Percentiles rank a stretch among this genome's conserved stretches.
Evolutionary conservation across 2,113 vertebrate genomes (phyloP).

Genomic region (Dicaeum eximium): DNA sequence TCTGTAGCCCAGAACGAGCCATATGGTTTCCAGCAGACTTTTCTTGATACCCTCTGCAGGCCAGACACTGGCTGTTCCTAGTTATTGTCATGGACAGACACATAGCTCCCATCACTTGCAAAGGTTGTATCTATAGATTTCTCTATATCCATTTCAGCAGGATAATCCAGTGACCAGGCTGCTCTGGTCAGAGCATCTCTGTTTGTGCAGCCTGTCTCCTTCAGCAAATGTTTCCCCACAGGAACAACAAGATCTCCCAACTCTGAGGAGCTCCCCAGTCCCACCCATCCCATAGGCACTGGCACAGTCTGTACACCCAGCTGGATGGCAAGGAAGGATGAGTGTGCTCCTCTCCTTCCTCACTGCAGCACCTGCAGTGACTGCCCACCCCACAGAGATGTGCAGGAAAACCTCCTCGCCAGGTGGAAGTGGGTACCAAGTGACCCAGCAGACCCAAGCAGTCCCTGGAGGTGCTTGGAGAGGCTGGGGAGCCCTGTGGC

Average conservation of each 20-base stretch:
- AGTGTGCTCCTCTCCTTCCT: neutral
- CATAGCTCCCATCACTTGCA: neutral
- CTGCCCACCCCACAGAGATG: neutral
- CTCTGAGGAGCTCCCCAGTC: neutral
- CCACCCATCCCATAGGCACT: neutral
- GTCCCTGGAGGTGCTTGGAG: neutral
- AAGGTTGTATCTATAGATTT: neutral
- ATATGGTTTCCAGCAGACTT: neutral
- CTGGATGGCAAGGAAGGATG: neutral
- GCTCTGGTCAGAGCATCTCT: neutral
- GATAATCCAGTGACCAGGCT: neutral
- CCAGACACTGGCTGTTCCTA: neutral
- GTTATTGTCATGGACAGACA: neutral
- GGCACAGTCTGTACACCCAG: neutral
- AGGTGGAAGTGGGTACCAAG: neutral
- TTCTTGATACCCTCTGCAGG: neutral
- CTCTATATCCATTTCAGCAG: neutral
- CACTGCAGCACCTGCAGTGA: neutral
- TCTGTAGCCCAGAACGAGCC: neutral
- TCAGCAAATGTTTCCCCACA: fast-evolving
- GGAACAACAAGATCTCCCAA: fast-evolving
- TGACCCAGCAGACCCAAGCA: neutral
- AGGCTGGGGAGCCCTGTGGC: neutral
- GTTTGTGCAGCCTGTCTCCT: neutral
- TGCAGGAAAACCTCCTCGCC: neutral